These are phyloP conservation scores for Nasonia longicornis DNA, from an alignment of 1,140 invertebrate species.

Conservation along the genomic window DNA sequence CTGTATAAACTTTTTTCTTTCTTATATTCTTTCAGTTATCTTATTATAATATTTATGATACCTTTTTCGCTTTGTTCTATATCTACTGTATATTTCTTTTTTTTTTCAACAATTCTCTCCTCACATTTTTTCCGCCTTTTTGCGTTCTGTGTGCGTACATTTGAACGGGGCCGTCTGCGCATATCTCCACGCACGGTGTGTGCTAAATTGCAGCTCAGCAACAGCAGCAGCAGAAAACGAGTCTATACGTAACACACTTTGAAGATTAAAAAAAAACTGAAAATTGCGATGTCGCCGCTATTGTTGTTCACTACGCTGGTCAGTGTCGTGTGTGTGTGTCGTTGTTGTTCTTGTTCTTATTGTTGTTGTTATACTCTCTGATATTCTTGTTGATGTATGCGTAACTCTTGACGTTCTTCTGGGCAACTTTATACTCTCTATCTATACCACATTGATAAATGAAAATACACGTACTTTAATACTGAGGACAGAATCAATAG, in stretches of 20 bases:
- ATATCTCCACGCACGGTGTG: not conserved
- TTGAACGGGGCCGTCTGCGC: not conserved
- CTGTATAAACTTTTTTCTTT: conserved; percentile 12
- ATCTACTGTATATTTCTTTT: not conserved
- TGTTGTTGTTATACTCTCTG: conserved; percentile 65
- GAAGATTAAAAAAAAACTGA: not conserved
- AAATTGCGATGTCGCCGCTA: conserved; percentile 53
- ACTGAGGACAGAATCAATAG: not conserved
- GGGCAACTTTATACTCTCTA: not conserved
- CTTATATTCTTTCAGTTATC: not conserved
- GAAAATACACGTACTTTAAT: not conserved
- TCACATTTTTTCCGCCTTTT: conserved; percentile 1
- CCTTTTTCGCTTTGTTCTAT: not conserved
- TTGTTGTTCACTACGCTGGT: conserved; percentile 59
- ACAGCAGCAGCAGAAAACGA: not conserved
- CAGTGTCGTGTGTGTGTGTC: conserved; percentile 63
- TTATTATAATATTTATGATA: not conserved
- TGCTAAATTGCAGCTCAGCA: not conserved
- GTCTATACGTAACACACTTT: not conserved
- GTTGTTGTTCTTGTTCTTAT: conserved; percentile 48
- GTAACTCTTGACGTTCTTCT: conserved; percentile 19
- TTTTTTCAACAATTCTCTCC: not conserved
- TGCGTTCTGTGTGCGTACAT: not conserved
- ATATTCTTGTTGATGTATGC: conserved; percentile 52
- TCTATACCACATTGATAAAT: not conserved